Evolutionary conservation across 2,113 vertebrate genomes (phyloP), one percentile per base, ranked within the genome.

Genomic region (Enhydra lutris): DNA sequence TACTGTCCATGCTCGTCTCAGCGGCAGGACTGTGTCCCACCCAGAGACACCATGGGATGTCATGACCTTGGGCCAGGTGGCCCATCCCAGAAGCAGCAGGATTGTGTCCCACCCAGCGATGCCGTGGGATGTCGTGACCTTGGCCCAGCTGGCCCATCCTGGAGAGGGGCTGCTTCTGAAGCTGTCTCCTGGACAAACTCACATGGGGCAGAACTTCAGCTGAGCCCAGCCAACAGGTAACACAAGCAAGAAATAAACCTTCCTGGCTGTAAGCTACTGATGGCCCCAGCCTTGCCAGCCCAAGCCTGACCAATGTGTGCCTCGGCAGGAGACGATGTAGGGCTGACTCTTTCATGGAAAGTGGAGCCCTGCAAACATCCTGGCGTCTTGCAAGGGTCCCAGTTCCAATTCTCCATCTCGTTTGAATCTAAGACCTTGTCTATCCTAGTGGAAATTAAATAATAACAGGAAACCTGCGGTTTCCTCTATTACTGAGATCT

Each of bases 41-140:
- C 34, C 36, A 12, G 69, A 23, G 7, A n/a, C 0, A 2, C 36
- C 17, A 0, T 1, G 6, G 24, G 4, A 23, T 14, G 17, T 47
- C 42, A 0, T 34, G 18, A 7, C 26, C 11, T 1, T 5, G 21
- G 17, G 5, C 3, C 14, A 5, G 11, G 15, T 20, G 13, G 55
- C 45, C 3, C 14, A 1, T 4, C 39, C 4, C 12, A 26, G 34
- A 42, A 47, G 11, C 11, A 2, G 47, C 47, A 47, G 47, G 47
- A 47, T 42, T 42, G 42, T 42, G 42, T 24, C 3, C 50, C 50
- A 52, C 14, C 3, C 3, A 1, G 61, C 18, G 7, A n/a, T 0
- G 3, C 36, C 17, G 1, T 1, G 4, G 24, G 4, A 29, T 14
- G 17, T 47, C 34, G 0, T 34, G 18, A 7, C 34, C 11, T 1